Percentiles rank a stretch among this genome's conserved stretches.
These are phyloP conservation scores for Ammospiza nelsoni DNA, from an alignment of 2,113 vertebrate species.

Conservation along the genomic window DNA sequence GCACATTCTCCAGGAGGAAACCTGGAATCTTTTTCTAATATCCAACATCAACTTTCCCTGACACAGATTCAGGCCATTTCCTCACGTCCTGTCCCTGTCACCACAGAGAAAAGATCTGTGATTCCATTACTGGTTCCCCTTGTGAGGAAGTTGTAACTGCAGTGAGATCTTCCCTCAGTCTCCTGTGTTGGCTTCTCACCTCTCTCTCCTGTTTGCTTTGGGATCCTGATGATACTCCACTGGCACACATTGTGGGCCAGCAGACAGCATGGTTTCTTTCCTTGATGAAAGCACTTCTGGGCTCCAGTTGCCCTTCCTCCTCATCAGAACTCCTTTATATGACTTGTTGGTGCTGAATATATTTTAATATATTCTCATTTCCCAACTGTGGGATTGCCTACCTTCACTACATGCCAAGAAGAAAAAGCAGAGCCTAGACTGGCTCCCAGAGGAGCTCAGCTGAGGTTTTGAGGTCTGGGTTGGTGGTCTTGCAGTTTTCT, in stretches of 20 bases:
- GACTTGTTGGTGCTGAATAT: rapidly evolving
- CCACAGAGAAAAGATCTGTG: neutral
- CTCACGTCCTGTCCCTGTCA: neutral
- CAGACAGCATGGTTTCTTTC: neutral
- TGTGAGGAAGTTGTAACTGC: neutral
- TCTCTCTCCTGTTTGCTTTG: neutral
- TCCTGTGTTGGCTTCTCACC: neutral
- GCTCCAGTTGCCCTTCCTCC: rapidly evolving
- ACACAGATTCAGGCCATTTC: neutral
- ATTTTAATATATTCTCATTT: rapidly evolving
- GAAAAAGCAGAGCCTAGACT: neutral
- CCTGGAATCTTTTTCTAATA: neutral
- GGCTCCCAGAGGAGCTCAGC: neutral
- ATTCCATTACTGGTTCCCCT: neutral
- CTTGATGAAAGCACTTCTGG: neutral
- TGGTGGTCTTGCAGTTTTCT: neutral
- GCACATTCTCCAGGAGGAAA: neutral
- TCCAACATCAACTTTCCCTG: neutral
- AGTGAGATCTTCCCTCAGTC: neutral
- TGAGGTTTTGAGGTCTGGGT: neutral
- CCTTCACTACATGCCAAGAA: neutral
- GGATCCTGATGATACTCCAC: neutral
- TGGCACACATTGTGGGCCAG: rapidly evolving
- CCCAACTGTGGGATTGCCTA: neutral
- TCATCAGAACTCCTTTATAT: neutral